Percentiles rank a stretch among this genome's conserved stretches.
Conservation (phyloP, 2,113 vertebrate species). For the Pterocles orientalis region DNA sequence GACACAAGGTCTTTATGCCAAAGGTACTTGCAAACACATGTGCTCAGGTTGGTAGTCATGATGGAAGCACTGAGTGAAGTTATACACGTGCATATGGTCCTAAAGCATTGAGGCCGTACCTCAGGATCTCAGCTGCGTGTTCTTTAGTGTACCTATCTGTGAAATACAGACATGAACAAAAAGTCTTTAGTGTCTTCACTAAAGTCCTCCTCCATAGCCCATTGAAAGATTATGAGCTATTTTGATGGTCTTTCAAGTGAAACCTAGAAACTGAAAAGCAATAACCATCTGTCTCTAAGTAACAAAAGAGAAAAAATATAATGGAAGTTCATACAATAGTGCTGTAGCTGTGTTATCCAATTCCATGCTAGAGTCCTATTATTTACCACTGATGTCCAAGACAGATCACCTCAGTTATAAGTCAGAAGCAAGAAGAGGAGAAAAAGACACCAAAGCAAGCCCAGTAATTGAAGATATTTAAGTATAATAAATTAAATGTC, state of each 20-base stretch:
- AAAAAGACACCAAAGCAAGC: neutral
- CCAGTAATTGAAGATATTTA: neutral
- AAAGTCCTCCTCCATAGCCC: neutral
- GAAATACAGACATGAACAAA: neutral
- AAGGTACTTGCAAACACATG: neutral
- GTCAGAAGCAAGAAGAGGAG: neutral
- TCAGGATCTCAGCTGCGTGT: neutral
- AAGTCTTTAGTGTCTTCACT: neutral
- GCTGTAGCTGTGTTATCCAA: neutral
- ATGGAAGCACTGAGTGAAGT: neutral
- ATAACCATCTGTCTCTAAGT: neutral
- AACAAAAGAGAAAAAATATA: neutral
- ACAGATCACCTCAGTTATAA: neutral
- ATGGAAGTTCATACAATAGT: neutral
- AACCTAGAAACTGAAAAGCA: neutral
- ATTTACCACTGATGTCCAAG: neutral
- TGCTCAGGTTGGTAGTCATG: neutral
- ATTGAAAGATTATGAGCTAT: neutral
- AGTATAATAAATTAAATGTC: slow-evolving; percentile 9
- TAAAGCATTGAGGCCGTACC: neutral
- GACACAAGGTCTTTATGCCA: neutral
- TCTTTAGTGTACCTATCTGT: neutral
- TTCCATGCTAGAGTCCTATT: neutral
- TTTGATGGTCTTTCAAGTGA: neutral
- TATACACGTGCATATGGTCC: neutral